Evolutionary conservation across 2,113 vertebrate genomes (phyloP).

Genomic region (Cranoglanis bouderius): DNA sequence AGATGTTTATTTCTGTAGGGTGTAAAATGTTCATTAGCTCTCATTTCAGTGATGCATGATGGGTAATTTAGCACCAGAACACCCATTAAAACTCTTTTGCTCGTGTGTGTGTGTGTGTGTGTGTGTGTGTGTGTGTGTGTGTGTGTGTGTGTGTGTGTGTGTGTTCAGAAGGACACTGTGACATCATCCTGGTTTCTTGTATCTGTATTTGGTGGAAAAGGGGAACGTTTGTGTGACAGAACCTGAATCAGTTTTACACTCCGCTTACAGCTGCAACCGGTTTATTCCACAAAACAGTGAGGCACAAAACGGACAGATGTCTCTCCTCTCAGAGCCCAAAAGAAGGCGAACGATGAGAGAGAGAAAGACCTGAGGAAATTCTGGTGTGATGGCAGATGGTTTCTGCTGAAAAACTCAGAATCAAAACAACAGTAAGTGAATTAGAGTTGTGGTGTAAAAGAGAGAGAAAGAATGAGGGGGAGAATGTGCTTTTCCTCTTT

Average conservation of each 20-base stretch:
- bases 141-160: neutral
- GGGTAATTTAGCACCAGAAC: neutral
- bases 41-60: neutral
- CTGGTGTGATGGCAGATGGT: slow-evolving; percentile 22
- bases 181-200: neutral
- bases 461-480: neutral
- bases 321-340: slow-evolving; percentile 1
- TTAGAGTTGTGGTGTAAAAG: neutral
- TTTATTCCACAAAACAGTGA: neutral
- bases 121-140: neutral
- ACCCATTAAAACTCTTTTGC: neutral
- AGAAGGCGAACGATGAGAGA: neutral
- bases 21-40: slow-evolving; percentile 7
- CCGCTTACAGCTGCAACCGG: neutral
- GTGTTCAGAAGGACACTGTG: neutral
- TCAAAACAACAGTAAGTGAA: neutral
- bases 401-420: slow-evolving; percentile 16
- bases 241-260: neutral
- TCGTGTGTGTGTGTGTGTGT: neutral
- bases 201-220: neutral
- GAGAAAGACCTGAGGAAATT: slow-evolving; percentile 2
- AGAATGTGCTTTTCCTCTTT: neutral
- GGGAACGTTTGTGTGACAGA: neutral
- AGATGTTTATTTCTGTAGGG: slow-evolving; percentile 14
- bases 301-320: slow-evolving; percentile 38